Conservation (phyloP, 1,140 invertebrate species). For the Drosophila sp. region DNA sequence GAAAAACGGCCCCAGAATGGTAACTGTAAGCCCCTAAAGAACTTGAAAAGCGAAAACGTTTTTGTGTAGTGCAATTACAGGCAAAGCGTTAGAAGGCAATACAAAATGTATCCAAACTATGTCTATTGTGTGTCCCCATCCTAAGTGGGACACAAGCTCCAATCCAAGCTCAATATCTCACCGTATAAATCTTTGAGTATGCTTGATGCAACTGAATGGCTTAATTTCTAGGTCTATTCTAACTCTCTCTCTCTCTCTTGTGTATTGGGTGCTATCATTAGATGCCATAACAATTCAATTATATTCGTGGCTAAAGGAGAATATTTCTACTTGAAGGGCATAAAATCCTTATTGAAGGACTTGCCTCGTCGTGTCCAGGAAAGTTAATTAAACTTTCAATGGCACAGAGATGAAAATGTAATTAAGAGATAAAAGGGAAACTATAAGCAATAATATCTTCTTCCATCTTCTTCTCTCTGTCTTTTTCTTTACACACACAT, state of each 20-base stretch:
- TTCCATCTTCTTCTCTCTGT: neutral
- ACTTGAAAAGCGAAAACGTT: constrained; percentile 27
- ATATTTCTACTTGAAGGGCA: no score
- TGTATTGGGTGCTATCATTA: constrained; percentile 8
- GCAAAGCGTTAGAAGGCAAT: constrained; percentile 20
- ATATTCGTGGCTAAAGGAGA: constrained; percentile 35
- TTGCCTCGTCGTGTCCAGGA: constrained; percentile 20
- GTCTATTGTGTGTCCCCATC: constrained; percentile 18
- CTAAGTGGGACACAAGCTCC: neutral
- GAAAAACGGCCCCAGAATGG: constrained; percentile 13
- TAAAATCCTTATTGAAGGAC: constrained; percentile 17
- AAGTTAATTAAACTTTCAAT: constrained; percentile 76
- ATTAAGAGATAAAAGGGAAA: constrained; percentile 76
- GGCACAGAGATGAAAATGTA: constrained; percentile 71
- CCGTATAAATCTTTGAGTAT: constrained; percentile 5
- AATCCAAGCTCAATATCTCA: neutral
- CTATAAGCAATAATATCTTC: constrained; percentile 46
- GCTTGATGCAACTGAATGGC: constrained; percentile 9
- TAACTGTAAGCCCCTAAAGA: constrained; percentile 33
- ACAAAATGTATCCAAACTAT: constrained; percentile 16
- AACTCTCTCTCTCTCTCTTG: no score
- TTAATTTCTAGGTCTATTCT: constrained; percentile 22
- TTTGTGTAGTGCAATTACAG: constrained; percentile 52
- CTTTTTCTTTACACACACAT: neutral
- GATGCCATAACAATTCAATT: constrained; percentile 69